Percentiles rank a stretch among this genome's conserved stretches.
Evolutionary conservation across 2,888 invertebrate species (phyloP).

Genomic region (Eilema caniola): DNA sequence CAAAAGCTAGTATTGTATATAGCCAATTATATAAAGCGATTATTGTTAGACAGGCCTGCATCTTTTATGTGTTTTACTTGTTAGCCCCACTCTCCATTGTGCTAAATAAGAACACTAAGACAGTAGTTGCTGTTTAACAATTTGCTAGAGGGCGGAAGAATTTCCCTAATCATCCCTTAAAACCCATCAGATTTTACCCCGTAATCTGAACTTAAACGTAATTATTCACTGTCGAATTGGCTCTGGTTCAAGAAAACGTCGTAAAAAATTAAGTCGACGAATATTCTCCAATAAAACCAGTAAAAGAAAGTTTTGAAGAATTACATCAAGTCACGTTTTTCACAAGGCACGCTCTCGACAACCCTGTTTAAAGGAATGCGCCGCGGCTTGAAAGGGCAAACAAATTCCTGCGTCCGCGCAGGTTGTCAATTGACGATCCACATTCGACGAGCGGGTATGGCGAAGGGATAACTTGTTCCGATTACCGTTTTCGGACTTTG

Average conservation of each 20-base stretch:
- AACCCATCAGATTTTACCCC: too few species aligned
- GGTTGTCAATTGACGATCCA: conserved; percentile 58
- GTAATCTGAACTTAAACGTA: not conserved
- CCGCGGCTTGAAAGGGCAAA: conserved; percentile 62
- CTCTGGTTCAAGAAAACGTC: not conserved
- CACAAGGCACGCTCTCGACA: conserved; percentile 46
- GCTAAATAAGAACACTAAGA: too few species aligned
- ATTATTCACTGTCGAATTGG: not conserved
- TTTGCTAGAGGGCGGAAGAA: too few species aligned
- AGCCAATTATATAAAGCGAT: too few species aligned
- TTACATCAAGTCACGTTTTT: conserved; percentile 27
- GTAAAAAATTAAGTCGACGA: not conserved
- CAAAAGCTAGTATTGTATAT: too few species aligned
- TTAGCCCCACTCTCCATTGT: too few species aligned
- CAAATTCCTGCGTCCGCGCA: conserved; percentile 68
- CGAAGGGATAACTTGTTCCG: conserved; percentile 45
- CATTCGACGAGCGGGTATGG: conserved; percentile 56
- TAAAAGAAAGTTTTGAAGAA: conserved; percentile 18
- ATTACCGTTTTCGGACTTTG: conserved; percentile 47
- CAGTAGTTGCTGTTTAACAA: too few species aligned
- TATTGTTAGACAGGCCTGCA: too few species aligned
- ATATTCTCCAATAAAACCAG: not conserved
- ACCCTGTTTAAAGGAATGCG: conserved; percentile 61
- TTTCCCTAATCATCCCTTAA: too few species aligned
- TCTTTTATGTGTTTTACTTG: too few species aligned